A percentile compares a stretch with the other conserved stretches of the same genome.
phyloP scores from a whole-genome alignment of 2,797 vertebrate genomes.

The Cynopterus sphinx region DNA sequence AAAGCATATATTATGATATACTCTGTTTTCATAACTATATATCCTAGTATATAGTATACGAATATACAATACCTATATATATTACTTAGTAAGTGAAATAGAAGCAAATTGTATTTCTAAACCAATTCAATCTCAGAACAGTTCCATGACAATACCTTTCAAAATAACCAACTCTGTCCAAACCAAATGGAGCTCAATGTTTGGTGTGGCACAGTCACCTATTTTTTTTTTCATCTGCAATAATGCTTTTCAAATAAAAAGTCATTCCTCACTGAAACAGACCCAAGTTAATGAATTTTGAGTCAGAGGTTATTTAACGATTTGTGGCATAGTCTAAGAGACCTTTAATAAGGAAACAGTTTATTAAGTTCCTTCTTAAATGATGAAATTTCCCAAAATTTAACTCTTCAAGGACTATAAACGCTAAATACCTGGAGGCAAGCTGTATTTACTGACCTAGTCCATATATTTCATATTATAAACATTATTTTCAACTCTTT shows the following conservation, averaged over 20 bases:
- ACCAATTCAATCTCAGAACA: not conserved
- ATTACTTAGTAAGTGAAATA: not conserved
- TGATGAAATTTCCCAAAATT: slow-evolving; percentile 30
- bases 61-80: not conserved
- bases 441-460: not conserved
- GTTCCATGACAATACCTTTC: not conserved
- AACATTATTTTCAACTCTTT: slow-evolving; percentile 40
- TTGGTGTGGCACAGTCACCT: not conserved
- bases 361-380: slow-evolving; percentile 39
- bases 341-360: slow-evolving; percentile 45
- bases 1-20: not conserved
- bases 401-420: slow-evolving; percentile 19
- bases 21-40: not conserved
- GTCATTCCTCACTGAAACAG: not conserved
- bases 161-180: slow-evolving; percentile 22
- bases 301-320: not conserved
- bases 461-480: not conserved
- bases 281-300: not conserved
- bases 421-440: slow-evolving; percentile 2
- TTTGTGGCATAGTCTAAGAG: not conserved
- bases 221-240: not conserved
- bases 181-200: not conserved
- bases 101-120: not conserved
- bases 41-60: not conserved
- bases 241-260: slow-evolving; percentile 43